These are phyloP conservation scores for Pangasius larnaudii DNA, from an alignment of 2,797 vertebrate genomes.

Conservation along the genomic window DNA sequence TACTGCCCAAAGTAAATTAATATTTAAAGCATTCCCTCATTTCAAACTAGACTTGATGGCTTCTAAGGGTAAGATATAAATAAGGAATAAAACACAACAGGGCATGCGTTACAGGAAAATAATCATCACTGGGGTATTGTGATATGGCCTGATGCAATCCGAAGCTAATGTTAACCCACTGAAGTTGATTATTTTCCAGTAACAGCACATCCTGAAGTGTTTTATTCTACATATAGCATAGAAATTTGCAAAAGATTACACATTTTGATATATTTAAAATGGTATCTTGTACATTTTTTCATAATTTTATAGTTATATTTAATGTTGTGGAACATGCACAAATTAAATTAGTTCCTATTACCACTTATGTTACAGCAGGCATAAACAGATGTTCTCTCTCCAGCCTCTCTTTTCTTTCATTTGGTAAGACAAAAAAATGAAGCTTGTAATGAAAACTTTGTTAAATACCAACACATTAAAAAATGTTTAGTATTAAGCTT, in stretches of 20 bases:
- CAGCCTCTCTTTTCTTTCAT: neutral
- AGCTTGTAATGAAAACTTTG: neutral
- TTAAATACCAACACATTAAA: neutral
- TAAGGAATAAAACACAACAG: conserved; percentile 3
- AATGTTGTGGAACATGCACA: neutral
- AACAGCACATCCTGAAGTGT: neutral
- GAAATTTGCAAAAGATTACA: neutral
- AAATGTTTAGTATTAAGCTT: neutral
- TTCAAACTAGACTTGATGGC: conserved; percentile 71
- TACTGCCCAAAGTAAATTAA: conserved; percentile 84
- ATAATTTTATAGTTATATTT: neutral
- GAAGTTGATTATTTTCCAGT: neutral
- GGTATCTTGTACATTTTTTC: neutral
- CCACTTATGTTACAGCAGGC: neutral
- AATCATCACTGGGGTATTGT: neutral
- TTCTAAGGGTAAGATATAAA: conserved; percentile 60
- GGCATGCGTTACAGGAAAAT: neutral
- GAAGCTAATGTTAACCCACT: neutral
- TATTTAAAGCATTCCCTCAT: conserved; percentile 83
- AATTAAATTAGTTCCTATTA: neutral
- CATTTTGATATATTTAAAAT: neutral
- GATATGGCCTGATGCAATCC: neutral
- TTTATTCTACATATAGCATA: neutral
- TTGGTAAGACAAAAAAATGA: neutral
- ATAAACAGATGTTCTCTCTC: neutral